Evolutionary conservation across 2,113 vertebrate genomes (phyloP).

Genomic region (Hippocampus abdominalis): DNA sequence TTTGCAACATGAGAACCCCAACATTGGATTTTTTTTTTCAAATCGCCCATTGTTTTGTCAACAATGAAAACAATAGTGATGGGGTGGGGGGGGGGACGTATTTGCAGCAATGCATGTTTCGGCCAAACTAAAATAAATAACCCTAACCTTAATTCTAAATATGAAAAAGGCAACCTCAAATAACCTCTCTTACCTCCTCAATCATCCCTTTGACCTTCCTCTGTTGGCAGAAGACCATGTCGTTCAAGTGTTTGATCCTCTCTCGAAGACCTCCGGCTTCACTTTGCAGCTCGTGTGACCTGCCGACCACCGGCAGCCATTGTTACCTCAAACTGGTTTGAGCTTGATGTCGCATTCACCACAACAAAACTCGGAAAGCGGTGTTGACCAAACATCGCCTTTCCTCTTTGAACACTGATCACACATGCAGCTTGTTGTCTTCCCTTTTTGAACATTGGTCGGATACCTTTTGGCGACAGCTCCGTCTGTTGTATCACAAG

Average conservation of each 20-base stretch:
- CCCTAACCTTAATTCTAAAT: no score
- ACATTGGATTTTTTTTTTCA: background rate
- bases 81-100: background rate
- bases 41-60: background rate
- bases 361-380: slow-evolving; percentile 1
- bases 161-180: background rate
- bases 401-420: background rate
- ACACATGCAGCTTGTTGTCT: slow-evolving; percentile 38
- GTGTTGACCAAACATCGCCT: slow-evolving; percentile 3
- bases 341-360: background rate
- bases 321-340: background rate
- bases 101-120: background rate
- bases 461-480: slow-evolving; percentile 72
- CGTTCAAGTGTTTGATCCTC: slow-evolving; percentile 90
- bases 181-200: slow-evolving; percentile 83
- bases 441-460: background rate
- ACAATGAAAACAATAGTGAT: background rate
- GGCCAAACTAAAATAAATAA: no score
- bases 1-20: background rate
- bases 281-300: slow-evolving; percentile 81
- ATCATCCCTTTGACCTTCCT: slow-evolving; percentile 98
- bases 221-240: slow-evolving; percentile 98
- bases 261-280: slow-evolving; percentile 82
- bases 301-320: slow-evolving; percentile 44
- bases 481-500: slow-evolving; percentile 61